Conservation (phyloP, 2,113 vertebrate genomes). For the Neolamprologus sp. region DNA sequence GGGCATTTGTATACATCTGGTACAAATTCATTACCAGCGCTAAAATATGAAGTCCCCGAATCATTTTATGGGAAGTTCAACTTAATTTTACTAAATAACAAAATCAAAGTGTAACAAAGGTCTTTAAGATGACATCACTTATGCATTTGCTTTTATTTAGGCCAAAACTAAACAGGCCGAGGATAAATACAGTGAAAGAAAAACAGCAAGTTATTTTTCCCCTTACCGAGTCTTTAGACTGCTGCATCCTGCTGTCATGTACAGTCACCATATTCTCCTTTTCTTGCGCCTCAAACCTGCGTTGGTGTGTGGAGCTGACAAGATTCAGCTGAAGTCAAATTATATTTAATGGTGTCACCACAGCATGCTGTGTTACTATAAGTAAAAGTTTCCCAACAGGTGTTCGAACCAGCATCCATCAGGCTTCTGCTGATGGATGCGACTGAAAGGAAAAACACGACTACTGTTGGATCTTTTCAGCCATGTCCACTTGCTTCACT, state of each 20-base stretch:
- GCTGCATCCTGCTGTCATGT: not conserved
- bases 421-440: not conserved
- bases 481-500: not conserved
- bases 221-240: accelerated
- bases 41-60: not conserved
- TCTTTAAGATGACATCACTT: not conserved
- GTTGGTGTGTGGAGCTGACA: not conserved
- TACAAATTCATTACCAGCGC: not conserved
- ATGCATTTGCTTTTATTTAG: not conserved
- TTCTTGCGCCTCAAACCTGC: not conserved
- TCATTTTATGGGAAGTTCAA: not conserved
- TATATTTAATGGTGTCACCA: not conserved
- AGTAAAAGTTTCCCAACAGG: not conserved
- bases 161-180: not conserved
- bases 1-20: not conserved
- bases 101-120: not conserved
- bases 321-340: not conserved
- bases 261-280: not conserved
- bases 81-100: not conserved
- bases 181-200: not conserved
- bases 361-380: not conserved
- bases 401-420: not conserved
- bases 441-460: not conserved
- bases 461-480: not conserved
- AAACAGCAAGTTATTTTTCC: not conserved